These are phyloP conservation scores for Caenorhabditis tropicalis DNA, from an alignment of 1,140 invertebrate species.

Conservation along the genomic window DNA sequence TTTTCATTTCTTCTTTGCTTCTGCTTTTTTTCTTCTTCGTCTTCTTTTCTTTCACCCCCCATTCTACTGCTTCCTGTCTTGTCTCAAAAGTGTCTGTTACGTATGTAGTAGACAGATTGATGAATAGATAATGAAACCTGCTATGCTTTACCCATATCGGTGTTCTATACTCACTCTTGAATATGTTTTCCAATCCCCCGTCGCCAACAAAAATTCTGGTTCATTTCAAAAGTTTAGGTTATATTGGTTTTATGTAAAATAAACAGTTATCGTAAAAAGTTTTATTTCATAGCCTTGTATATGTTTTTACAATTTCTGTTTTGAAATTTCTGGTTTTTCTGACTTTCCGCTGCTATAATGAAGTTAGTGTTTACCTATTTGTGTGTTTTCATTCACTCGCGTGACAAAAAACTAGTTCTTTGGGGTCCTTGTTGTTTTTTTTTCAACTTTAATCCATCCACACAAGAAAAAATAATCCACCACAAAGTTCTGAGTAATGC, in stretches of 20 bases:
- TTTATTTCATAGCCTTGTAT: too few relatives aligned
- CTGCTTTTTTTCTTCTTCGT: not conserved
- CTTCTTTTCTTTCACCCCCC: not conserved
- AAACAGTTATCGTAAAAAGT: too few relatives aligned
- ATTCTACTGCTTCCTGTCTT: not conserved
- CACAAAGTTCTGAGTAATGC: not conserved
- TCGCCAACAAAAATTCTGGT: not conserved
- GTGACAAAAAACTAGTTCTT: not conserved
- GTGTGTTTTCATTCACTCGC: not conserved
- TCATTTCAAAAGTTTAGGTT: not conserved
- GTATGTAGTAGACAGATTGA: conserved; percentile 13
- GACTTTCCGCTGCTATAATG: not conserved
- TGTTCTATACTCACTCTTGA: not conserved
- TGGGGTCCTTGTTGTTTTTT: not conserved
- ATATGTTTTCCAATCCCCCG: not conserved
- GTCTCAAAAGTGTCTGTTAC: not conserved
- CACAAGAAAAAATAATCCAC: not conserved
- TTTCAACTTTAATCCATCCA: not conserved
- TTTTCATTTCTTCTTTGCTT: not conserved
- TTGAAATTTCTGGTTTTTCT: not conserved
- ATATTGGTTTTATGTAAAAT: not conserved
- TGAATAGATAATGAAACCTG: conserved; percentile 14
- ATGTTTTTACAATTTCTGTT: not conserved
- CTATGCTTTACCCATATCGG: not conserved
- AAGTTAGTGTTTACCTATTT: not conserved